Conservation (phyloP, 2,113 vertebrate genomes). For the Platycercus adscitus region DNA sequence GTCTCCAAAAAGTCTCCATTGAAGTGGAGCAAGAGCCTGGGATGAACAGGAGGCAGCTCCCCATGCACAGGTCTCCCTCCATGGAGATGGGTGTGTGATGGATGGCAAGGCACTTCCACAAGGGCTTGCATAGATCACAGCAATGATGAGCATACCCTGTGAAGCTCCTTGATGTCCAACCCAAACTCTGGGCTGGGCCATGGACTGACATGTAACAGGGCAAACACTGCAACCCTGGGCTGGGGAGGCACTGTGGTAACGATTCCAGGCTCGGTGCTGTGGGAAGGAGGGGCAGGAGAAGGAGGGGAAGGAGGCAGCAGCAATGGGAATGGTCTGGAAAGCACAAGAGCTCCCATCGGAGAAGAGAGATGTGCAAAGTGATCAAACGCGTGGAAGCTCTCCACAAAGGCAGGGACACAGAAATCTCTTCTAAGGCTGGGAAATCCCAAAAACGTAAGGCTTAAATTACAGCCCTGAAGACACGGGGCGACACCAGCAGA, state of each 20-base stretch:
- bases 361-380: not conserved
- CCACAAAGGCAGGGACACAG: not conserved
- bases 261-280: not conserved
- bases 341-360: not conserved
- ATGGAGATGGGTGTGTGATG: accelerated
- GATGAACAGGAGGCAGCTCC: not conserved
- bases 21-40: not conserved
- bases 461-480: not conserved
- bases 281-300: not conserved
- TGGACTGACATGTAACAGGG: not conserved
- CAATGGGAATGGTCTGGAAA: not conserved
- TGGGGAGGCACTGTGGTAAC: not conserved
- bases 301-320: not conserved
- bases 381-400: not conserved
- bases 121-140: not conserved
- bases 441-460: not conserved
- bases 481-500: not conserved
- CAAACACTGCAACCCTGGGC: not conserved
- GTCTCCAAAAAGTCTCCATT: not conserved
- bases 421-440: not conserved
- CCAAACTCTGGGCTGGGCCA: not conserved
- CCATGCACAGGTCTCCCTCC: not conserved
- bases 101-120: not conserved
- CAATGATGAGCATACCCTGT: accelerated
- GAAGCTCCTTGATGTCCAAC: not conserved